Evolutionary conservation across 1,140 invertebrate species (phyloP).

Genomic region (Bombyx mandarina): DNA sequence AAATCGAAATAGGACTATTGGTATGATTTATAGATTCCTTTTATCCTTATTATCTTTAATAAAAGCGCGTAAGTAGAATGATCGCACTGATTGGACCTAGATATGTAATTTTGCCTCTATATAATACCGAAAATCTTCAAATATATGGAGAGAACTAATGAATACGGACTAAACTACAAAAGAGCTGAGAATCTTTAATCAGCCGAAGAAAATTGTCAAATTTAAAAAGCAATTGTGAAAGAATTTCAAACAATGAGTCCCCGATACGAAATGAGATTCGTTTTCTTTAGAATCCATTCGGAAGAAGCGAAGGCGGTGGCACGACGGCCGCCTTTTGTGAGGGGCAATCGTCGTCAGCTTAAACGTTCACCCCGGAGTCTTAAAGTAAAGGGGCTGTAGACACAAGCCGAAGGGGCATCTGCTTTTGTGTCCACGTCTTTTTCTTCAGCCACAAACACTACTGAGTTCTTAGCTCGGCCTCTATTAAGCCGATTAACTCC

Average conservation of each 20-base stretch:
- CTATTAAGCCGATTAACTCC: constrained; percentile 31
- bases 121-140: no score
- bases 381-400: constrained; percentile 11
- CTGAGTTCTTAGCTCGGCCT: constrained; percentile 15
- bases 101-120: no score
- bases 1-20: no score
- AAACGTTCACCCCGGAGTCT: constrained; percentile 25
- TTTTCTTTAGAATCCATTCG: constrained; percentile 45
- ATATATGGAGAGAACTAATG: no score
- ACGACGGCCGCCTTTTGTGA: constrained; percentile 38
- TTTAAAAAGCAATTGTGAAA: constrained; percentile 52
- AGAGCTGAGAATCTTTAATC: no score
- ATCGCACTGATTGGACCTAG: no score
- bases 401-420: constrained; percentile 24
- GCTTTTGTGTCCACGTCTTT: constrained; percentile 33
- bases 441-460: constrained; percentile 36
- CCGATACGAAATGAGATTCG: constrained; percentile 39
- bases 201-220: constrained; percentile 29
- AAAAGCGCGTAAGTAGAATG: no score
- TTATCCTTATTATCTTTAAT: no score
- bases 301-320: constrained; percentile 25
- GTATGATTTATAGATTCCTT: no score
- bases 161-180: no score
- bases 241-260: constrained; percentile 46
- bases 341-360: constrained; percentile 44